phyloP scores from a whole-genome alignment of 2,888 invertebrate genomes.

The Rotaria sp. region DNA sequence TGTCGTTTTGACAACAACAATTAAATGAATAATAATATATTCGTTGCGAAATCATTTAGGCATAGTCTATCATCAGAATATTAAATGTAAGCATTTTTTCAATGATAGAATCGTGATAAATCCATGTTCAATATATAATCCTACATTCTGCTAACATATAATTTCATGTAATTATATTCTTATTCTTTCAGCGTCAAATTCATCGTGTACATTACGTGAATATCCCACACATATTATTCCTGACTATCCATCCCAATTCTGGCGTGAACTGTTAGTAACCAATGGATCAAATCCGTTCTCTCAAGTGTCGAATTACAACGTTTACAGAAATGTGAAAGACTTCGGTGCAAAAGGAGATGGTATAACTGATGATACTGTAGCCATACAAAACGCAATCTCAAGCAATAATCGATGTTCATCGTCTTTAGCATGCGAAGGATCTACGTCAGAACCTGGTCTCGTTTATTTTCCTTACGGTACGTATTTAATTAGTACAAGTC shows the following conservation, averaged over 20 bases:
- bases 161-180: too few relatives aligned
- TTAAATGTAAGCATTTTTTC: too few relatives aligned
- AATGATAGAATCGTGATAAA: too few relatives aligned
- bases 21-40: too few relatives aligned
- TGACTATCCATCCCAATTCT: background rate
- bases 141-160: too few relatives aligned
- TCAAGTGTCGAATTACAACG: background rate
- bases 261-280: background rate
- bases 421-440: background rate
- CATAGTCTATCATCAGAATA: too few relatives aligned
- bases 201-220: background rate
- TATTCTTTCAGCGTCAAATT: background rate
- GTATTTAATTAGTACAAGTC: background rate
- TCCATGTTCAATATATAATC: too few relatives aligned
- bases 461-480: background rate
- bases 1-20: too few relatives aligned
- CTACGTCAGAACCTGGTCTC: background rate
- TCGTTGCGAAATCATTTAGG: too few relatives aligned
- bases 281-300: background rate
- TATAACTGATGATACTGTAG: background rate
- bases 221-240: background rate
- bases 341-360: slow-evolving; percentile 8
- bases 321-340: background rate
- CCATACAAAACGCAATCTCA: background rate
- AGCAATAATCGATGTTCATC: background rate